Percentiles rank a stretch among this genome's conserved stretches.
phyloP scores from a whole-genome alignment of 2,113 vertebrate genomes.

The Ptilonorhynchus violaceus region DNA sequence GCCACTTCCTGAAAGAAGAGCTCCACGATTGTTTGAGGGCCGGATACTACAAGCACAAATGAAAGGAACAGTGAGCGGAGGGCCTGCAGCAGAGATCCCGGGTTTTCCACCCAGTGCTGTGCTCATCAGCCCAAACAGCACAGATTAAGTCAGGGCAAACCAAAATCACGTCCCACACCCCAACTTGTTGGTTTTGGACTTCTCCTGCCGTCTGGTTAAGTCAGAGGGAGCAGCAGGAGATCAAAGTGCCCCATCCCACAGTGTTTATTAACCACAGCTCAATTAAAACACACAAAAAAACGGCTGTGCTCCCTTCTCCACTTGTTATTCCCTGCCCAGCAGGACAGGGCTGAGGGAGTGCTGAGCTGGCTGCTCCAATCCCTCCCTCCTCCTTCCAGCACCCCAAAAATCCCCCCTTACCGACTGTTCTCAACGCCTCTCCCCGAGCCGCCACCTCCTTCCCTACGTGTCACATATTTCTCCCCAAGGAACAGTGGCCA shows the following conservation, averaged over 20 bases:
- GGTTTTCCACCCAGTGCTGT: background rate
- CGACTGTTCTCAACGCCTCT: background rate
- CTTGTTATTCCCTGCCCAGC: background rate
- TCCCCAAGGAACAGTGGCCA: background rate
- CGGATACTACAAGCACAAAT: conserved; percentile 65
- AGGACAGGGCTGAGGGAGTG: background rate
- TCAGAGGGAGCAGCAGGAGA: conserved; percentile 27
- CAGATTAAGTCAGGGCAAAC: background rate
- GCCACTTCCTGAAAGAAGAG: conserved; percentile 91
- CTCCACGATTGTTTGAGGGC: conserved; percentile 89
- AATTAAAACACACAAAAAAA: background rate
- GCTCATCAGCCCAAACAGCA: background rate
- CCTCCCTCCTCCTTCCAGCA: background rate
- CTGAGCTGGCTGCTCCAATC: background rate
- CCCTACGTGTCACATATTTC: background rate
- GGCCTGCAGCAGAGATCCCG: background rate
- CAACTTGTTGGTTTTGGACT: background rate
- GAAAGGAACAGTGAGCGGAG: background rate
- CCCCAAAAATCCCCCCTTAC: background rate
- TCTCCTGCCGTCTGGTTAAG: background rate
- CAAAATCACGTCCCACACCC: background rate
- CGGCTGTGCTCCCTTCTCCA: background rate
- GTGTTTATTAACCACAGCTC: background rate
- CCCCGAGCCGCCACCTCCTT: background rate
- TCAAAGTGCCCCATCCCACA: background rate